Evolutionary conservation across 2,888 invertebrate genomes (phyloP), one percentile per base, ranked within the genome.

Genomic region (Papilio protenor): DNA sequence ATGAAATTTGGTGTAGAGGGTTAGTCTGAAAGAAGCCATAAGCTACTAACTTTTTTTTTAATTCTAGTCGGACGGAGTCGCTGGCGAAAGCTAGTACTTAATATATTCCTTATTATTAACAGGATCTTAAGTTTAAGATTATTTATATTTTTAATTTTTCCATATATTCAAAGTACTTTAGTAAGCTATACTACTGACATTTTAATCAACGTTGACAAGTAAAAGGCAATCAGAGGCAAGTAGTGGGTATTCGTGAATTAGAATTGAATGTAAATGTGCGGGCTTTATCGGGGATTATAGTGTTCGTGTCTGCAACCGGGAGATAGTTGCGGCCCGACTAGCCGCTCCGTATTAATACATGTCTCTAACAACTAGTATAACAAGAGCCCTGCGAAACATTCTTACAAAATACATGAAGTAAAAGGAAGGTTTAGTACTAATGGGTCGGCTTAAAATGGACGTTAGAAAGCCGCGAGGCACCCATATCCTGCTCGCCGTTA

Each of bases 251-350:
- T 86, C 87, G 89, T 87, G 89, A 94, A 94, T 94, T 94, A 94
- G 94, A 94, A 94, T 94, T 94, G 94, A 94, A 95, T 95, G 95
- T 95, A 95, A 95, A 95, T 95, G 95, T 95, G 95, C 95, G 95
- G 95, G 95, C 94, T 94, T 95, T 95, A 95, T 95, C 95, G 92
- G 91, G 94, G 95, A 95, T 95, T 95, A 95, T 95, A 95, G 95
- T 95, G 93, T 91, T 92, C 93, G 92, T 87, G 89, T 92, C 94
- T 94, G 94, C 91, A 88, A 91, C 85, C 87, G 86, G 88, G 90
- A 94, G 94, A 94, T 94, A 94, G 94, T 94, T 94, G 91, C 85
- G 89, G 89, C 85, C 86, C 86, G 81, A 86, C 87, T 87, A 87
- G 90, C 90, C 91, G 86, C 87, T 87, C 85, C 84, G 85, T 88